phyloP scores from a whole-genome alignment of 2,797 vertebrate species.

The Aotus griseimembra region DNA sequence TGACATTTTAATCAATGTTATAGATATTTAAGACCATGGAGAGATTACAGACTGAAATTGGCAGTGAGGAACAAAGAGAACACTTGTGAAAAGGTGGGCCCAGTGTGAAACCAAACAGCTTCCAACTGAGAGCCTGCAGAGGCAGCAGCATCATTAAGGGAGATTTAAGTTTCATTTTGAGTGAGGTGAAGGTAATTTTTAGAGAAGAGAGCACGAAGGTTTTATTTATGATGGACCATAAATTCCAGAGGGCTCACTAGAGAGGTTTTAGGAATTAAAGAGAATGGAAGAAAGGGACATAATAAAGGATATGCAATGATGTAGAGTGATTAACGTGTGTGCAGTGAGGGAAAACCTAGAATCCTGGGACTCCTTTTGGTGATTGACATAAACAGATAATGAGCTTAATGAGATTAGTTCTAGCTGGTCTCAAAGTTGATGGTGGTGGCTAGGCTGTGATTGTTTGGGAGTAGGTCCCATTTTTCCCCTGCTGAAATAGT shows the following conservation, averaged over 20 bases:
- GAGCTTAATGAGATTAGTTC: neutral
- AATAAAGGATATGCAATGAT: neutral
- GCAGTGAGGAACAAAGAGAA: neutral
- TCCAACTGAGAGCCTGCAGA: neutral
- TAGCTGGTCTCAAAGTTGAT: neutral
- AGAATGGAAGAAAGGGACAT: neutral
- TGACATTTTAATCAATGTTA: neutral
- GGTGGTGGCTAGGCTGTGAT: neutral
- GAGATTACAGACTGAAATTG: neutral
- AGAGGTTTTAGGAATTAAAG: neutral
- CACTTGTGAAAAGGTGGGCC: neutral
- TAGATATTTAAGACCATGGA: neutral
- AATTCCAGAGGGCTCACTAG: slow-evolving; percentile 43
- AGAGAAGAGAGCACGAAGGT: neutral
- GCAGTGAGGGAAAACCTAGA: neutral
- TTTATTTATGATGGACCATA: slow-evolving; percentile 35
- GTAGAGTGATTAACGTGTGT: neutral
- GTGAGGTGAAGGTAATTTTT: neutral
- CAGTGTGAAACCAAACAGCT: neutral
- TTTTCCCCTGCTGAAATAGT: neutral
- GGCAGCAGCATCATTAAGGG: neutral
- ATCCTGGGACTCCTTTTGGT: neutral
- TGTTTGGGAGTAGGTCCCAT: too few species aligned
- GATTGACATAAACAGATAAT: slow-evolving; percentile 2
- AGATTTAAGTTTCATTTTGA: neutral